Evolutionary conservation across 2,888 invertebrate genomes (phyloP), one percentile per base, ranked within the genome.

Genomic region (Elmis aenea): DNA sequence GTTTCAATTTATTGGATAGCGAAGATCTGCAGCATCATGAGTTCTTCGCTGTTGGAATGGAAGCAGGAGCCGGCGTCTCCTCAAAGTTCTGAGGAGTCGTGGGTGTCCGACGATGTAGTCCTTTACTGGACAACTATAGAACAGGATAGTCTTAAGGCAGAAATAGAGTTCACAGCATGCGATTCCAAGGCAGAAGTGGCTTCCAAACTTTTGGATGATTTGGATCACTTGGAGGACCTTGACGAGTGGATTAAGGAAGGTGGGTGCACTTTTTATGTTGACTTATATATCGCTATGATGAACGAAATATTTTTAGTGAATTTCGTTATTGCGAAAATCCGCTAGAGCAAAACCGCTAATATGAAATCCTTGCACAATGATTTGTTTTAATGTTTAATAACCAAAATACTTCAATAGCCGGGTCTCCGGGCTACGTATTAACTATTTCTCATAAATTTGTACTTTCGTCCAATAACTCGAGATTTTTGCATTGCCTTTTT

Each of bases 231-330:
- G 6, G 62, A 64, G 40, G 60, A 66, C 48, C 69, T 83, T 49
- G 81, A 83, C 56, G 77, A 73, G 58, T 76, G 75, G 67, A 79
- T 77, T 63, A 81, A 81, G 71, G 77, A 78, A 74, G 81, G 81
- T 78, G 5, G 5, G 18, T n/a, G n/a, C n/a, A n/a, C n/a, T n/a
- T n/a, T n/a, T n/a, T n/a, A n/a, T n/a, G n/a, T n/a, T n/a, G n/a
- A n/a, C n/a, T n/a, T n/a, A n/a, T n/a, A n/a, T n/a, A n/a, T n/a
- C n/a, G n/a, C n/a, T n/a, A n/a, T n/a, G n/a, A n/a, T n/a, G n/a
- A n/a, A n/a, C n/a, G n/a, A n/a, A n/a, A n/a, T n/a, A n/a, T n/a
- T n/a, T n/a, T n/a, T n/a, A n/a, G n/a, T n/a, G n/a, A n/a, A n/a
- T n/a, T n/a, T n/a, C n/a, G n/a, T n/a, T n/a, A n/a, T n/a, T n/a